Evolutionary conservation across 30 jellyfish, hydroid and myxozoan genomes (phyloP).

Genomic region (Pelagia noctiluca): DNA sequence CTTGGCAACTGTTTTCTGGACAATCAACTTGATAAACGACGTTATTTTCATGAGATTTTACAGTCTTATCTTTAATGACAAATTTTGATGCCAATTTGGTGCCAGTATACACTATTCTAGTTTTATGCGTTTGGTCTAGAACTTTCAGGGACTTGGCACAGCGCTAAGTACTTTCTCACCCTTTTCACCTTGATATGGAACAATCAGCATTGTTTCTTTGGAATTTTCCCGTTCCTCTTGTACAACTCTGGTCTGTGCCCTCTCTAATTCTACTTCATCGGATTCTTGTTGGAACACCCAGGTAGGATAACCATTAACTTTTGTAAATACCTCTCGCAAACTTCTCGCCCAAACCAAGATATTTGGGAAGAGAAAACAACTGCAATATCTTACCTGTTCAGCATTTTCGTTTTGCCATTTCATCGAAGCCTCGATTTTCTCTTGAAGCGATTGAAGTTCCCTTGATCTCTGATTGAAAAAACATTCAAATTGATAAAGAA

Average conservation of each 20-base stretch:
- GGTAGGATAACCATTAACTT: not conserved
- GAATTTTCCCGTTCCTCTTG: not conserved
- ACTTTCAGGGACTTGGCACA: no score
- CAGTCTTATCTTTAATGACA: not conserved
- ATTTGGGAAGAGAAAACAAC: no score
- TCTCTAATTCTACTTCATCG: not conserved
- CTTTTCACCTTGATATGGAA: not conserved
- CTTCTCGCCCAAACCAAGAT: no score
- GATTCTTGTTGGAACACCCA: not conserved
- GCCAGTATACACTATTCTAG: not conserved
- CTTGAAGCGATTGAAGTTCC: conserved; percentile 33
- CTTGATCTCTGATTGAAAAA: conserved; percentile 22
- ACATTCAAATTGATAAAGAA: no score
- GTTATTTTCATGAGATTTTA: not conserved
- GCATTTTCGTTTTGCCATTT: conserved; percentile 11
- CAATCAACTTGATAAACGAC: not conserved
- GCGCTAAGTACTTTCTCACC: not conserved
- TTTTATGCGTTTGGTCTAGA: not conserved
- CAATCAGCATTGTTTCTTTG: not conserved
- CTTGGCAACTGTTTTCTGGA: not conserved
- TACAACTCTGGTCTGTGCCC: not conserved
- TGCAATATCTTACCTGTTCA: conserved; percentile 60
- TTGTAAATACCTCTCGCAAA: not conserved
- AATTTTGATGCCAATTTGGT: no score
- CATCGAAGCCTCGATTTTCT: conserved; percentile 22